Evolutionary conservation across 2,113 vertebrate genomes (phyloP).

Genomic region (Cricetomys ansorgei): DNA sequence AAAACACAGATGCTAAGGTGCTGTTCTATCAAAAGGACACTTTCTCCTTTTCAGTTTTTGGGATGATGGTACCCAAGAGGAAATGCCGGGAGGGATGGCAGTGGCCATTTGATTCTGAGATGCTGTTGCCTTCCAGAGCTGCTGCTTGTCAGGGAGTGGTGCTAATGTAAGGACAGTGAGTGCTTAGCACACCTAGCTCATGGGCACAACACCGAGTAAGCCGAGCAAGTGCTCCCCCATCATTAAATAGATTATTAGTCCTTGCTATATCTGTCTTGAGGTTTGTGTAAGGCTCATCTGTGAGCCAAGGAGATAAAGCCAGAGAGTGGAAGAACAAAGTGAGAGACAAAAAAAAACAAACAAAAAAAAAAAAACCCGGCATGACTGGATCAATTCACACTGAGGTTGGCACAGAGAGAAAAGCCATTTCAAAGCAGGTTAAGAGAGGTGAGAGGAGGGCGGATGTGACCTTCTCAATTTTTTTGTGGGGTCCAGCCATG

Average conservation of each 20-base stretch:
- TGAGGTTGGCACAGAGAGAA: not conserved
- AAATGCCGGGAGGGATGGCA: not conserved
- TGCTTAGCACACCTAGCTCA: not conserved
- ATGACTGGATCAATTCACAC: not conserved
- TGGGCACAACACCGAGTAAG: not conserved
- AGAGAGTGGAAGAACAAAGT: not conserved
- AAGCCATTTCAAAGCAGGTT: not conserved
- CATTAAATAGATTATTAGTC: not conserved
- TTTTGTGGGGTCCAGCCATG: not conserved
- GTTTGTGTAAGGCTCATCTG: not conserved
- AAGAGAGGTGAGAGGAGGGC: not conserved
- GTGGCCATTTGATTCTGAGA: not conserved
- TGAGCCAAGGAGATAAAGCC: not conserved
- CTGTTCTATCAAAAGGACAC: not conserved
- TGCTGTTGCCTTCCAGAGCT: not conserved
- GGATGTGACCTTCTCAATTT: not conserved
- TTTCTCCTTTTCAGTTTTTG: conserved; percentile 2
- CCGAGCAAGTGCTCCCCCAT: not conserved
- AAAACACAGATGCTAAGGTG: not conserved
- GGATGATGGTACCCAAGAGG: not conserved
- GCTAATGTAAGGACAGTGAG: not conserved
- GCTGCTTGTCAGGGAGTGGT: not conserved
- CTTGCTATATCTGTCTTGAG: not conserved
- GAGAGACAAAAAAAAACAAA: no score
- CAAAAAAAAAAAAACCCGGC: not conserved